Percentiles rank a stretch among this genome's conserved stretches.
Evolutionary conservation across 2,888 invertebrate species (phyloP).

Genomic region (Aleiodes alternator): DNA sequence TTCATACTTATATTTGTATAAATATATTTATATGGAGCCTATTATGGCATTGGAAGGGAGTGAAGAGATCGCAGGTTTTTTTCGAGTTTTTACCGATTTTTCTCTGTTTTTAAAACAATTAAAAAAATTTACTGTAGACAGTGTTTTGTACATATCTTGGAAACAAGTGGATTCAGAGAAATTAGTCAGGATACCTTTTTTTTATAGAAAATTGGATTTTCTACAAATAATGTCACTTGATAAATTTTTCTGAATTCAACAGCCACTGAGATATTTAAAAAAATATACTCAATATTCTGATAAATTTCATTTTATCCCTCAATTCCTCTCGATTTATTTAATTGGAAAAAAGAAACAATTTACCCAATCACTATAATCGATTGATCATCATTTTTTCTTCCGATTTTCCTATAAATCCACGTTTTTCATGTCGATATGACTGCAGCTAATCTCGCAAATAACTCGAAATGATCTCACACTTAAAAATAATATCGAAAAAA

Average conservation of each 20-base stretch:
- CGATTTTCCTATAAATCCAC: no score
- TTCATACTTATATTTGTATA: constrained; percentile 46
- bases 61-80: constrained; percentile 18
- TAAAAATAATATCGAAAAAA: background rate
- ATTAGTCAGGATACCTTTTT: no score
- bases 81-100: background rate
- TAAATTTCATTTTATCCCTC: background rate
- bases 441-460: no score
- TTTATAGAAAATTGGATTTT: no score
- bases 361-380: background rate
- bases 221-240: no score
- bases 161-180: no score
- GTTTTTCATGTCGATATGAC: no score
- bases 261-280: no score
- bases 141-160: background rate
- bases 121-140: constrained; percentile 28
- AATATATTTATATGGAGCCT: constrained; percentile 42
- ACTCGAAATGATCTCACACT: no score
- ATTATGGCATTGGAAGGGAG: constrained; percentile 41
- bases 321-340: constrained; percentile 25
- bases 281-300: background rate
- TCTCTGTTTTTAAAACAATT: background rate
- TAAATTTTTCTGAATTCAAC: no score
- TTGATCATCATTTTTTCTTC: background rate
- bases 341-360: constrained; percentile 1